These are phyloP conservation scores for Aethina tumida DNA, from an alignment of 1,140 invertebrate species.

Conservation along the genomic window DNA sequence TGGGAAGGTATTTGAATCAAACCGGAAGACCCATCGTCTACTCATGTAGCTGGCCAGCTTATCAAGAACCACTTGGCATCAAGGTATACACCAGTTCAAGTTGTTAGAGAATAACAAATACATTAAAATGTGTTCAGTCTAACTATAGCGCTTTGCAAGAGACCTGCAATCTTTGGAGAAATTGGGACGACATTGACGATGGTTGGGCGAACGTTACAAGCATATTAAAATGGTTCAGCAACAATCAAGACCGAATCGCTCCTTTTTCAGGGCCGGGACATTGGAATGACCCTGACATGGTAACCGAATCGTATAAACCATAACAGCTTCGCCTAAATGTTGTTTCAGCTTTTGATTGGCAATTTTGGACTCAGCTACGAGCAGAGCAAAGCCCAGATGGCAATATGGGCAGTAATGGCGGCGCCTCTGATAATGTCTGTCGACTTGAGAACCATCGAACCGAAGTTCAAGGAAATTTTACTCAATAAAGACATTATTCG, in stretches of 20 bases:
- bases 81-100: constrained; percentile 24
- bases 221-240: constrained; percentile 72
- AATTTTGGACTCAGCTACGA: constrained; percentile 78
- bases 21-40: constrained; percentile 78
- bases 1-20: constrained; percentile 48
- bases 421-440: constrained; percentile 83
- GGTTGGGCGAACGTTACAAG: constrained; percentile 59
- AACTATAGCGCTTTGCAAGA: constrained; percentile 58
- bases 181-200: constrained; percentile 81
- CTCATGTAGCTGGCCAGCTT: constrained; percentile 85
- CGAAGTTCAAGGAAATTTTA: constrained; percentile 65
- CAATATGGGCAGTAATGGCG: constrained; percentile 81
- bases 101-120: not conserved
- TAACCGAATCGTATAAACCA: constrained; percentile 31
- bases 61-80: constrained; percentile 43
- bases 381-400: constrained; percentile 80
- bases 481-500: constrained; percentile 66
- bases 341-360: constrained; percentile 65
- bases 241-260: constrained; percentile 61
- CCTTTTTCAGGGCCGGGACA: constrained; percentile 70
- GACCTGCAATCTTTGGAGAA: constrained; percentile 81
- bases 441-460: constrained; percentile 63
- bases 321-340: not conserved
- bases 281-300: constrained; percentile 92
- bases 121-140: constrained; percentile 41